Evolutionary conservation across 2,888 invertebrate genomes (phyloP).

Genomic region (Odontothrips loti): DNA sequence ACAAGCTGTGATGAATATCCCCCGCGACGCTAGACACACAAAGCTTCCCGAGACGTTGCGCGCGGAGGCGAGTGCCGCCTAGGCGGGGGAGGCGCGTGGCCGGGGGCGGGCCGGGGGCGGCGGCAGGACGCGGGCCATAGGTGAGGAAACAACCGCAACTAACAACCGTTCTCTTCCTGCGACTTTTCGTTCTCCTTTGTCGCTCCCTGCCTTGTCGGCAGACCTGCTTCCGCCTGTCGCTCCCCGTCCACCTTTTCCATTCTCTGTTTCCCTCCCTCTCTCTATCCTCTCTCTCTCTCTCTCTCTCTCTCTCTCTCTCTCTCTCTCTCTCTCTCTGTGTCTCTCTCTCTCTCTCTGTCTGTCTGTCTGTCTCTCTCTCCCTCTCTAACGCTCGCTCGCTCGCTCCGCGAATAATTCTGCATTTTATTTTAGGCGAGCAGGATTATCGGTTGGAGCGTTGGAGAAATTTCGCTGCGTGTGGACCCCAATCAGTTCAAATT

Average conservation of each 20-base stretch:
- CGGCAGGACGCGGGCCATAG: not conserved
- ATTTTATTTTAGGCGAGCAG: too few species aligned
- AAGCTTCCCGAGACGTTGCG: not conserved
- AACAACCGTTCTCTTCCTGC: conserved; percentile 22
- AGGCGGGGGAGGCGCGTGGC: not conserved
- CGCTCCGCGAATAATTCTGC: too few species aligned
- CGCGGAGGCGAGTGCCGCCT: too few species aligned
- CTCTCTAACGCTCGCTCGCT: too few species aligned
- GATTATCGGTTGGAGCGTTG: too few species aligned
- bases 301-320: not conserved
- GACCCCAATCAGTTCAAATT: too few species aligned
- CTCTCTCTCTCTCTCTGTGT: not conserved
- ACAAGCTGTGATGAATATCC: too few species aligned
- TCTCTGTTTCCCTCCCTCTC: not conserved
- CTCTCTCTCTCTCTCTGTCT: not conserved
- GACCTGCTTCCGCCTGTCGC: not conserved
- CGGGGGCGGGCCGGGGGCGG: not conserved
- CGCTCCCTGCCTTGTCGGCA: conserved; percentile 9
- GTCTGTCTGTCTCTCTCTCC: too few species aligned
- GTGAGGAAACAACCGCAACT: conserved; percentile 16
- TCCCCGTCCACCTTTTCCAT: not conserved
- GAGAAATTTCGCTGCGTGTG: too few species aligned
- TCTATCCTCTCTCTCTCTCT: not conserved
- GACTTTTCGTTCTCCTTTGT: not conserved
- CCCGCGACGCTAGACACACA: not conserved